Evolutionary conservation across 2,113 vertebrate genomes (phyloP), one percentile per base, ranked within the genome.

Genomic region (Python bivittatus): DNA sequence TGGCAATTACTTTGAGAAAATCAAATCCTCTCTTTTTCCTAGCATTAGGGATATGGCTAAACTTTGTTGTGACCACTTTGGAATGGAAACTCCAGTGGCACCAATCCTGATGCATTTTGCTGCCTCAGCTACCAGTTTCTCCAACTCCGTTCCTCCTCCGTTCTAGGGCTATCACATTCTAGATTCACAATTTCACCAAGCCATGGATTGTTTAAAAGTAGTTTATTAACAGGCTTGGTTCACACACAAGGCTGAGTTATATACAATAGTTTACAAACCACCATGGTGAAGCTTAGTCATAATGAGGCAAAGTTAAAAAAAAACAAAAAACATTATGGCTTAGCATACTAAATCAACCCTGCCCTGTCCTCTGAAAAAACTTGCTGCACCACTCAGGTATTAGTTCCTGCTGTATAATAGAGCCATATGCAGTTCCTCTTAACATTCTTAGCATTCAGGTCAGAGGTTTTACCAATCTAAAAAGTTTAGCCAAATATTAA

Each of bases 21-120:
- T n/a, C 61, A 68, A 13, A 56, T 57, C 53, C 86, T 54, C 4
- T 91, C 44, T 58, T 88, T 93, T 38, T 92, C 57, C 53, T 95
- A 33, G 68, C 86, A 86, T 0, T 4, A 60, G 9, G 84, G 38
- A 13, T 61, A 33, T 7, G 6, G 12, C 22, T 9, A 44, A 88
- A 60, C 2, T 88, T 88, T 60, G 38, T 87, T 38, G 8, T 38
- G n/a, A 86, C 2, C 29, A 33, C 15, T 38, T 22, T 5, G 29
- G 25, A n/a, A 64, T 64, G 2, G 7, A 7, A 89, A 52, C 58
- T 64, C 20, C 23, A 27, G 20, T 68, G 48, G 10, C 88, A 54
- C 7, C 23, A n/a, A 1, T 10, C 29, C 61, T 68, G 61, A 15
- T 13, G 57, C 4, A 23, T 85, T 85, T 84, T 84, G 83, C 44